Base-by-base conservation (phyloP, 2,113 vertebrate genomes). In the Rousettus leschenaultii region DNA sequence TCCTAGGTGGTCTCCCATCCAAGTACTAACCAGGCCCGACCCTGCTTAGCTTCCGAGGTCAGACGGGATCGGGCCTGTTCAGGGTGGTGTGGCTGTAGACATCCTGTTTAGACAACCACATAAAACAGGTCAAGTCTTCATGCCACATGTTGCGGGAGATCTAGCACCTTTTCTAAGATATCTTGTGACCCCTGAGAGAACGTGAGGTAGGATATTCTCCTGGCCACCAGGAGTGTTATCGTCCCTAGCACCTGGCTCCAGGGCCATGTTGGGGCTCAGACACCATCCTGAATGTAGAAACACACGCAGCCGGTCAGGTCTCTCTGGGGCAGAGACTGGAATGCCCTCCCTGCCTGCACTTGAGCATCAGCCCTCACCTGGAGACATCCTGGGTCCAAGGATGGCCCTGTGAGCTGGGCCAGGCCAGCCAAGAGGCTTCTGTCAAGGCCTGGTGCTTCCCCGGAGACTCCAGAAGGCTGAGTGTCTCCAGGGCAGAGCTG, bases 241-340 rank as follows among this genome's bases (percentile, higher is more conserved):
- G 8, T 61, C 59, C 59, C 26, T 13, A 61, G 59, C 59, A 12
- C 26, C 59, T 61, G 59, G 26, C 59, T 61, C 59, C 59, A 61
- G 59, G 59, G 59, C 59, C 26, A 65, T 30, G 7, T 15, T 35
- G 74, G 73, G 75, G 51, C 28, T 22, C 65, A 61, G 4, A 6
- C 4, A 0, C 21, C 8, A 24, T 21, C 45, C 15, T 6, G 9
- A 2, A 22, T 14, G 22, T 26, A 1, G n/a, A 6, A 4, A 5
- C 45, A 15, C 45, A 15, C 1, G 0, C 35, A 19, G 38, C 66
- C 7, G 19, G 51, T 7, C 3, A 2, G 11, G 10, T 13, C 12
- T 19, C 12, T 12, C 24, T 21, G 6, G 7, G 9, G n/a, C 33
- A 7, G 30, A 38, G 61, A 16, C 10, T 11, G n/a, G 0, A 1